These are phyloP conservation scores for Anhinga anhinga DNA, from an alignment of 2,113 vertebrate genomes.

Conservation along the genomic window DNA sequence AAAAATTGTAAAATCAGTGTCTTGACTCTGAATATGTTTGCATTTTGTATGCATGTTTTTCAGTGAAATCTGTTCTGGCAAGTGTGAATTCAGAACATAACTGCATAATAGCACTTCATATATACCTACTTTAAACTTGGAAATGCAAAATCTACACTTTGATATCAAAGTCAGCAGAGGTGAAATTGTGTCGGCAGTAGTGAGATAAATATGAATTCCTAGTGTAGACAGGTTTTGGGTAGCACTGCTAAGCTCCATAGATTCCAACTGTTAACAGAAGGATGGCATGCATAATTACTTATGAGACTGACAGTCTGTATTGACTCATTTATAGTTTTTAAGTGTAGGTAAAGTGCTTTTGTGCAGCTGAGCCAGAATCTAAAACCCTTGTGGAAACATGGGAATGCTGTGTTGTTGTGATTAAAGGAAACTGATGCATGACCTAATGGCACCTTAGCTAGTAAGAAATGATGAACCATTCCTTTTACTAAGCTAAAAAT, in stretches of 20 bases:
- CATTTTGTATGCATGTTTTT: background rate
- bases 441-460: background rate
- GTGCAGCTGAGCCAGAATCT: background rate
- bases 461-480: background rate
- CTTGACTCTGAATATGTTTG: background rate
- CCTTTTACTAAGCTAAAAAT: background rate
- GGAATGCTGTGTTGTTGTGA: background rate
- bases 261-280: background rate
- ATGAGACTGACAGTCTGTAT: background rate
- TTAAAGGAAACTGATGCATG: background rate
- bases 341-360: background rate
- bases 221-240: background rate
- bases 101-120: background rate
- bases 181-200: background rate
- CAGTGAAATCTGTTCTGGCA: background rate
- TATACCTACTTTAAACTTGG: background rate
- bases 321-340: conserved; percentile 1
- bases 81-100: background rate
- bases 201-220: background rate
- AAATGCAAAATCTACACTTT: background rate
- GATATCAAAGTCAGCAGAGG: background rate
- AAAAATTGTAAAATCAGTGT: background rate
- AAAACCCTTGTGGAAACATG: background rate
- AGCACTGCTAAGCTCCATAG: background rate
- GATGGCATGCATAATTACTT: background rate